Evolutionary conservation across 2,888 invertebrate genomes (phyloP).

Genomic region (Aradus depressus): DNA sequence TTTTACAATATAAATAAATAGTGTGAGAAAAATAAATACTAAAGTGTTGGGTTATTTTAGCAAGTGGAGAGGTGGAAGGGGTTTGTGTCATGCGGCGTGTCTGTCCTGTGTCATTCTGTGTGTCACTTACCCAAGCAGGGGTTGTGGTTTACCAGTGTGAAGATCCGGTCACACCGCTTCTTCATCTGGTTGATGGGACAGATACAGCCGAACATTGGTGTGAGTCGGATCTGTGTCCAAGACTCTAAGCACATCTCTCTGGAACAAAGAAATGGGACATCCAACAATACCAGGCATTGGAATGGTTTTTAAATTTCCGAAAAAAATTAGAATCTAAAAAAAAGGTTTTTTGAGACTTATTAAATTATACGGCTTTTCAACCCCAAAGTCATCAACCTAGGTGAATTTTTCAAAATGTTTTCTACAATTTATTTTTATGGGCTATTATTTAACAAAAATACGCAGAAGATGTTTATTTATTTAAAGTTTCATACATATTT

Average conservation of each 20-base stretch:
- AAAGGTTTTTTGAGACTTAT: background rate
- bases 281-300: too few relatives aligned
- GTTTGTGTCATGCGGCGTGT: conserved; percentile 10
- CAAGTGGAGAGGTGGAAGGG: too few relatives aligned
- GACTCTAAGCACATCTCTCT: conserved; percentile 78
- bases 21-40: too few relatives aligned
- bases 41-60: too few relatives aligned
- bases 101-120: background rate
- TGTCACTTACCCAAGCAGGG: conserved; percentile 79
- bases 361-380: background rate
- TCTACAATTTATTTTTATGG: too few relatives aligned
- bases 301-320: too few relatives aligned
- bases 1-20: too few relatives aligned
- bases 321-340: background rate
- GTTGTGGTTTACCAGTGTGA: conserved; percentile 82
- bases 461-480: too few relatives aligned
- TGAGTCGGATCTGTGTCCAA: conserved; percentile 74
- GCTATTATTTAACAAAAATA: too few relatives aligned
- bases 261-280: conserved; percentile 33
- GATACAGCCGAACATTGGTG: conserved; percentile 86
- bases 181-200: conserved; percentile 84
- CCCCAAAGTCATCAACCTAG: too few relatives aligned
- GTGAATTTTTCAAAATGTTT: too few relatives aligned
- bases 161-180: conserved; percentile 77
- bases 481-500: too few relatives aligned